These are phyloP conservation scores for cattle (Bos taurus) DNA, from an alignment of 2,113 vertebrate genomes.

Conservation along the genomic window DNA sequence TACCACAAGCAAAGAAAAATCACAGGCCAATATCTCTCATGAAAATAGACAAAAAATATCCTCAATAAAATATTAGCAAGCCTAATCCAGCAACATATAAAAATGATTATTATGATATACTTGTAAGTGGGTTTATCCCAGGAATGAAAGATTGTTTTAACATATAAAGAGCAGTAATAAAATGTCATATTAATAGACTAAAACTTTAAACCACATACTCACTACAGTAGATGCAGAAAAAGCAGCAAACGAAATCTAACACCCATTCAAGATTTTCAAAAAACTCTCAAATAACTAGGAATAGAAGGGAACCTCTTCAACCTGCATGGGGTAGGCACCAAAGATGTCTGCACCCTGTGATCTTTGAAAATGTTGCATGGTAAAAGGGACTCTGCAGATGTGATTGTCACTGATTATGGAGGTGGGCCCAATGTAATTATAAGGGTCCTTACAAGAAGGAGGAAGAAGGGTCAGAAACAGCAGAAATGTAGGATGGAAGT, in stretches of 20 bases:
- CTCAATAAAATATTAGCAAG: constrained; percentile 11
- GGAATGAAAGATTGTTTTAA: not conserved
- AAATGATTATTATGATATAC: not conserved
- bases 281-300: not conserved
- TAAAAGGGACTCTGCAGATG: not conserved
- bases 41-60: not conserved
- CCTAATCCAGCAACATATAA: constrained; percentile 2
- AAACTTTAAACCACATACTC: not conserved
- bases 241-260: not conserved
- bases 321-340: not conserved
- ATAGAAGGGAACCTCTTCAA: not conserved
- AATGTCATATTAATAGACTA: not conserved
- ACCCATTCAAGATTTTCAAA: not conserved
- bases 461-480: not conserved
- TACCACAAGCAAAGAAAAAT: not conserved
- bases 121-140: constrained; percentile 2
- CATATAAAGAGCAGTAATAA: constrained; percentile 4
- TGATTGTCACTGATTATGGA: not conserved
- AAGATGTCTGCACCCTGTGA: not conserved
- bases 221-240: not conserved
- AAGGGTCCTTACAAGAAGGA: not conserved
- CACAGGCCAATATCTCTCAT: not conserved
- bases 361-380: not conserved
- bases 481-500: not conserved
- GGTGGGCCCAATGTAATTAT: not conserved